Evolutionary conservation across 2,888 invertebrate genomes (phyloP), one percentile per base, ranked within the genome.

Genomic region (Thecophora atra): DNA sequence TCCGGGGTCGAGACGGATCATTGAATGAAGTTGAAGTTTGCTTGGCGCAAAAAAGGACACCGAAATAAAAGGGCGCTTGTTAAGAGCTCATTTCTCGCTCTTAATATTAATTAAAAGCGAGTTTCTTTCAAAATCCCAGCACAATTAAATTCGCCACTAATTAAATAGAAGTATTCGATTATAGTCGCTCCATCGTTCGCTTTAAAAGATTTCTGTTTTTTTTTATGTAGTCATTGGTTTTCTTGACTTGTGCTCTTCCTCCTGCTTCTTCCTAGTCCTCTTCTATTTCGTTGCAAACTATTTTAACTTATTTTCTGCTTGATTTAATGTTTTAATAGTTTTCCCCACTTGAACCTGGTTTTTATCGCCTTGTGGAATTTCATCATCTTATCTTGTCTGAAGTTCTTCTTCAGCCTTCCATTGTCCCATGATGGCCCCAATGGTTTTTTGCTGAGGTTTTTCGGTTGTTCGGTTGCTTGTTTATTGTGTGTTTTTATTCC

Each of bases 281-380:
- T 26, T 65, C 30, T 2, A 42, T 63, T 70, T 28, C 51, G 17
- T 42, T 71, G 73, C 72, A 78, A 83, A 83, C 84, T 83, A 83
- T 83, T 84, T 81, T 78, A 82, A 80, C 79, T 83, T 78, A 84
- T 84, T 83, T 83, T 80, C 83, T 79, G 84, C 79, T 78, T 83
- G 84, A 83, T 80, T 84, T 80, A 81, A 82, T 81, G 80, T 79
- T 78, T 83, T 83, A 84, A 84, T 84, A 84, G 84, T 84, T 80
- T 81, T 78, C 56, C 42, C 30, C 58, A 54, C 7, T 62, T 51
- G 72, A 74, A 68, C 13, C 13, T 56, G 6, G 13, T 5, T 47
- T 68, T 19, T 51, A 19, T 54, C 51, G 62, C 72, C 73, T 73
- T 72, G 67, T 65, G 68, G 19, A 28, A 24, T 28, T 56, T 66